Evolutionary conservation across 2,888 invertebrate species (phyloP).

Genomic region (Romanomermis culicivorax): DNA sequence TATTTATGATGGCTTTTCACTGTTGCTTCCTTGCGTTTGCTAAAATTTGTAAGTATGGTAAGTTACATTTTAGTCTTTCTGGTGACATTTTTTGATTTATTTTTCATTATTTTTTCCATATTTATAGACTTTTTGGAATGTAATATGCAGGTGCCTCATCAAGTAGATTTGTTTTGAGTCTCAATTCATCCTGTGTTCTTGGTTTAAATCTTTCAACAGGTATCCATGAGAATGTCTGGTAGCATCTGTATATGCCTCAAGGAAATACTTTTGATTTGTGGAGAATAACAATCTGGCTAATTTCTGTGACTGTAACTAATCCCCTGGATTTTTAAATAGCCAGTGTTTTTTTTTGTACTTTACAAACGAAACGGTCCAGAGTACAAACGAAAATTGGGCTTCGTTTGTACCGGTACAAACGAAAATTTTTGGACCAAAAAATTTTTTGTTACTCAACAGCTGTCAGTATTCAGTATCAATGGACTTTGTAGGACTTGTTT

Average conservation of each 20-base stretch:
- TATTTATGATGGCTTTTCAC: neutral
- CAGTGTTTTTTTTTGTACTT: too few species aligned
- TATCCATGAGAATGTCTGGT: conserved; percentile 7
- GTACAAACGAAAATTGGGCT: too few species aligned
- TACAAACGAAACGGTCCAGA: too few species aligned
- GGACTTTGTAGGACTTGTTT: too few species aligned
- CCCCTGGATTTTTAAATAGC: conserved; percentile 8
- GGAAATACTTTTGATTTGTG: neutral
- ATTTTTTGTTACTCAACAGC: too few species aligned
- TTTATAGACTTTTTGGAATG: neutral
- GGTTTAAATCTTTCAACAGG: conserved; percentile 7
- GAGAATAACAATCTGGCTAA: conserved; percentile 5
- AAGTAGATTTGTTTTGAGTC: conserved; percentile 2
- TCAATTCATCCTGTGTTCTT: neutral
- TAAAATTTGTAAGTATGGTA: neutral
- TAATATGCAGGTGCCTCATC: neutral
- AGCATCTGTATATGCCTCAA: conserved; percentile 7
- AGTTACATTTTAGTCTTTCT: neutral
- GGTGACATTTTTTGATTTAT: neutral
- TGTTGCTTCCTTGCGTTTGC: neutral
- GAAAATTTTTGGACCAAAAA: too few species aligned
- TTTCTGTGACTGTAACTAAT: neutral
- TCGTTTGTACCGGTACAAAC: too few species aligned
- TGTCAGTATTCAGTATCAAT: too few species aligned
- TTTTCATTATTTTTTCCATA: neutral